These are phyloP conservation scores for Caenorhabditis sinica DNA, from an alignment of 2,888 invertebrate genomes.

Conservation along the genomic window DNA sequence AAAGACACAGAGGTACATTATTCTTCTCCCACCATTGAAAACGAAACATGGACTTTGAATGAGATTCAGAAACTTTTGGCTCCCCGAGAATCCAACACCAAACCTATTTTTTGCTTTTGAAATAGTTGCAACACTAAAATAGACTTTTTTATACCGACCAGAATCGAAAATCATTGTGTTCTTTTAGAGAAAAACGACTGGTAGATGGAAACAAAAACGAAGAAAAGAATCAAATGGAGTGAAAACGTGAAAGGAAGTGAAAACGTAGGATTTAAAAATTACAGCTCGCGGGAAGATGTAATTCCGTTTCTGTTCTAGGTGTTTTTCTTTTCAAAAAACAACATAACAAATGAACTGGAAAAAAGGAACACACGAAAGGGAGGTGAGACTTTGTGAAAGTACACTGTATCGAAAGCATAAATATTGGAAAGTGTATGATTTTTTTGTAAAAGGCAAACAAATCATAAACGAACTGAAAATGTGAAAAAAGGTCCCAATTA, in stretches of 20 bases:
- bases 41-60: slow-evolving; percentile 24
- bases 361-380: background rate
- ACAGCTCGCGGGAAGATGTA: slow-evolving; percentile 50
- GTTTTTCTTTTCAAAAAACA: slow-evolving; percentile 15
- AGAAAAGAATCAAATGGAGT: slow-evolving; percentile 41
- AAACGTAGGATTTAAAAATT: slow-evolving; percentile 62
- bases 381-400: too few species aligned
- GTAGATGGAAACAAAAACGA: background rate
- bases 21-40: slow-evolving; percentile 15
- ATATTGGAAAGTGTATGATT: too few species aligned
- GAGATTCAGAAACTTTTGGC: slow-evolving; percentile 6
- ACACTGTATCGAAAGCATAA: too few species aligned
- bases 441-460: too few species aligned
- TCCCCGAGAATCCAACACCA: slow-evolving; percentile 9
- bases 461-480: slow-evolving; percentile 1
- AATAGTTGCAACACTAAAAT: slow-evolving; percentile 39
- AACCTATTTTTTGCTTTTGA: slow-evolving; percentile 26
- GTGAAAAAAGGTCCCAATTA: too few species aligned
- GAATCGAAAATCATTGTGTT: slow-evolving; percentile 46
- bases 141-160: slow-evolving; percentile 21
- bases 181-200: slow-evolving; percentile 21
- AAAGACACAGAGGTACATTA: background rate
- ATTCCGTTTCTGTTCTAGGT: slow-evolving; percentile 20
- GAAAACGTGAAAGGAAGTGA: slow-evolving; percentile 37
- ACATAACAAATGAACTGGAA: slow-evolving; percentile 19